Evolutionary conservation across 1,140 invertebrate species (phyloP).

Genomic region (Dolichoris vasculosae): DNA sequence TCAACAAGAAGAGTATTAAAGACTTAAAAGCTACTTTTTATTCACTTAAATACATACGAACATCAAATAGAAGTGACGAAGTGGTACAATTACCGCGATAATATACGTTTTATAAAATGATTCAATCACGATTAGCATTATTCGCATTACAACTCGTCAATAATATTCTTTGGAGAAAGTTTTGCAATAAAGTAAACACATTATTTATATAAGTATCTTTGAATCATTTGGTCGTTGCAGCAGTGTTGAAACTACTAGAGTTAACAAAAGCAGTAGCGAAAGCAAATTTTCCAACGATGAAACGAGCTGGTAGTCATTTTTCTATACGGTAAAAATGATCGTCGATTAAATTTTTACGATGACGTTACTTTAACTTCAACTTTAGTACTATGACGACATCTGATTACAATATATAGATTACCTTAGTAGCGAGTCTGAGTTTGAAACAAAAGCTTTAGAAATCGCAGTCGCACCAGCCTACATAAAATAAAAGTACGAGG

Average conservation of each 20-base stretch:
- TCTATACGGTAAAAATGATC: background rate
- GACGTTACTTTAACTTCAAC: background rate
- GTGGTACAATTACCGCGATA: background rate
- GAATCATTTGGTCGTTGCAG: background rate
- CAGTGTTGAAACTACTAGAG: background rate
- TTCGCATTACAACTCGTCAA: background rate
- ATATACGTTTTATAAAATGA: background rate
- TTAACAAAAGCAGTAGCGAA: background rate
- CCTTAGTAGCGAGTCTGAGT: background rate
- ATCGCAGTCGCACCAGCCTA: background rate
- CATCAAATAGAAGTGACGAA: background rate
- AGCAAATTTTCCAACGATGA: background rate
- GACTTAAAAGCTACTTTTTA: background rate
- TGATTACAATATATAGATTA: background rate
- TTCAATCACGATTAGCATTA: background rate
- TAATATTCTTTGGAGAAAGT: background rate
- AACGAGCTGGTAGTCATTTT: background rate
- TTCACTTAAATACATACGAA: no score
- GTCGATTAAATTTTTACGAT: background rate
- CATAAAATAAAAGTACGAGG: background rate
- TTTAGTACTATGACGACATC: background rate
- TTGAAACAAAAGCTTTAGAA: slow-evolving; percentile 1
- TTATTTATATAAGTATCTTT: background rate
- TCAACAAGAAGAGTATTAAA: background rate
- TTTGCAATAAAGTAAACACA: background rate